Conservation (phyloP, 64 coral and sea anemone genomes). For the Dendrophyllia cribrosa region DNA sequence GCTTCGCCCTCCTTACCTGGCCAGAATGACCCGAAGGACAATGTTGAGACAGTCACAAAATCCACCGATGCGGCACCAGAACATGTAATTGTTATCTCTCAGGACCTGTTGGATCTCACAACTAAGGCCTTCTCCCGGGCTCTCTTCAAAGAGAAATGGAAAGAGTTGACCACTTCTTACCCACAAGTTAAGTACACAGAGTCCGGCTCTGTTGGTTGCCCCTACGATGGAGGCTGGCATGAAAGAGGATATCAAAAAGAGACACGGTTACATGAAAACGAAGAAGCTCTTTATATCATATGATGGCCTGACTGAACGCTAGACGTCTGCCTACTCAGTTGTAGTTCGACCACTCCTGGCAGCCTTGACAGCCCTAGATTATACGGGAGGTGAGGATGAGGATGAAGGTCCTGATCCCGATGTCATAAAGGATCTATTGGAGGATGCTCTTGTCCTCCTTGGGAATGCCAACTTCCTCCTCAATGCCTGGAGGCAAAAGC, state of each 20-base stretch:
- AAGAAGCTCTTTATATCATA: constrained; percentile 42
- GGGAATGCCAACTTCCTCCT: constrained; percentile 28
- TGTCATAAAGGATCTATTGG: background rate
- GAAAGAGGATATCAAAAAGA: constrained; percentile 13
- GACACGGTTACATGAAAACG: constrained; percentile 14
- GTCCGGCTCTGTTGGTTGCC: background rate
- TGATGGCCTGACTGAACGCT: constrained; percentile 30
- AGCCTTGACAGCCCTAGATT: constrained; percentile 3
- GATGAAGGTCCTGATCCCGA: background rate
- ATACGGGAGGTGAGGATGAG: background rate
- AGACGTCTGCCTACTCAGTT: constrained; percentile 22
- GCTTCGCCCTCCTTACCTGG: background rate
- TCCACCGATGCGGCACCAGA: background rate
- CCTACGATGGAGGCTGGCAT: constrained; percentile 10
- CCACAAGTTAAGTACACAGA: constrained; percentile 5
- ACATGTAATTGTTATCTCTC: too few relatives aligned
- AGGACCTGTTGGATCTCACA: background rate
- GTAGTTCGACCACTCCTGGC: background rate
- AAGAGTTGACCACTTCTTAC: background rate
- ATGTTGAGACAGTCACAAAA: background rate
- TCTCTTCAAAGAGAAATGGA: too few relatives aligned
- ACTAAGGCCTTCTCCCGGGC: too few relatives aligned
- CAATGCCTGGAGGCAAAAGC: constrained; percentile 31
- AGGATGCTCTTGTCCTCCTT: constrained; percentile 40
- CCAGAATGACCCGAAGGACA: background rate